Base-by-base conservation (phyloP, 2,113 vertebrate species). In the Probosciger aterrimus region DNA sequence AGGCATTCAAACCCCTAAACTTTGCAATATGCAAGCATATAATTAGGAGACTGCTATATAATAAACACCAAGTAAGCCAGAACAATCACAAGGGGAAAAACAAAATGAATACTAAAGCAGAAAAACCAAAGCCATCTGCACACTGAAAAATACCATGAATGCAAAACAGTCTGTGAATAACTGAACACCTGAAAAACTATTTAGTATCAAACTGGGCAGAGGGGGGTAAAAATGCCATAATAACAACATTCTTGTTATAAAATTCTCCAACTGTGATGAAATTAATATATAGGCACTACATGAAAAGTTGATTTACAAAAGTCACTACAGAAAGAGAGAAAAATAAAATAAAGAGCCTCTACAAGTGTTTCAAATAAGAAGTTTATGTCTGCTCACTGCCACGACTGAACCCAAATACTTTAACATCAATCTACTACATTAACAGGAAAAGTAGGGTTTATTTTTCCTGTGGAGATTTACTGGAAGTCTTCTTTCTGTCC, bases 1-100 rank as follows among this genome's bases (percentile, higher is more conserved):
- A 93, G 70, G 59, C 67, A 84, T 71, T 87, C 39, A 82, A 64
- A 62, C 55, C 68, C 33, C 75, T 82, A 92, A 93, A 95, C 37
- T 96, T 92, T 81, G 59, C 59, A 90, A 75, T 82, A 71, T 85
- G 44, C 62, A 95, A 94, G 82, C 46, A 71, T 92, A 59, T 94
- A 95, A 94, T 97, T 97, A 96, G 65, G 33, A 53, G 11, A 69
- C 22, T 70, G 37, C 84, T 82, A 88, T 77, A 93, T 65, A 90
- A 97, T 92, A 94, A 97, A 94, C 69, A 94, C 50, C 50, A 93
- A 95, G 94, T 92, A 93, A 93, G 46, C 30, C 41, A 80, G 60
- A 95, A 95, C 67, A 96, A 92, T 96, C 81, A 95, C 76, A 71
- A 62, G 59, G 20, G 35, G 64, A 94, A 75, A 79, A 90, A 74